A percentile compares a stretch with the other conserved stretches of the same genome.
These are phyloP conservation scores for Chalcis sispes DNA, from an alignment of 2,888 invertebrate species.

Conservation along the genomic window DNA sequence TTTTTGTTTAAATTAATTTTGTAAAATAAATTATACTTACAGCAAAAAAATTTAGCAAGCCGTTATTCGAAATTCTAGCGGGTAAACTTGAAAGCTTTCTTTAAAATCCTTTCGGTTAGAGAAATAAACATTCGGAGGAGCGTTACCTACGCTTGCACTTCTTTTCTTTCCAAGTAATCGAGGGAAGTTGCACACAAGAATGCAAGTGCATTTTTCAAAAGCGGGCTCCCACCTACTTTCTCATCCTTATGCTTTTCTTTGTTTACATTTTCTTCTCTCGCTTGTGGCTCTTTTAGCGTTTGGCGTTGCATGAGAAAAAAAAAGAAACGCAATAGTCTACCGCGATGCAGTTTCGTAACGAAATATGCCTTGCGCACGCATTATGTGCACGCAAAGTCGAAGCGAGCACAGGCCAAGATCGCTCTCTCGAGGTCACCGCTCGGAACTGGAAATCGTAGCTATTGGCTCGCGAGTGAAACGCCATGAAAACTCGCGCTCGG, in stretches of 20 bases:
- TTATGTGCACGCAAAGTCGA: neutral
- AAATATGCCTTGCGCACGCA: neutral
- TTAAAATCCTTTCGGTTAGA: no score
- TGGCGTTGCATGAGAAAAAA: neutral
- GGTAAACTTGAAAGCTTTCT: no score
- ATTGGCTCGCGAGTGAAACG: slow-evolving; percentile 15
- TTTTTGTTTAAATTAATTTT: no score
- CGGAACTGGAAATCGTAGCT: slow-evolving; percentile 52
- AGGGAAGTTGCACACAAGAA: no score
- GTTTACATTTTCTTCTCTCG: neutral
- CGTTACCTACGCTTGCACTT: no score
- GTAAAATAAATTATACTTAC: no score
- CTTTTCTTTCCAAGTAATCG: no score
- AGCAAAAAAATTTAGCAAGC: no score
- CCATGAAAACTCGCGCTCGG: neutral
- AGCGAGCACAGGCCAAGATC: slow-evolving; percentile 36
- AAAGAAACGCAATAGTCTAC: neutral
- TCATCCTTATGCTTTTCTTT: neutral
- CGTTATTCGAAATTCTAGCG: no score
- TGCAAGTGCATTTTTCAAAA: no score
- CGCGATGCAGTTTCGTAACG: slow-evolving; percentile 19
- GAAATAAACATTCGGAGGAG: no score
- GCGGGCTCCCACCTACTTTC: no score
- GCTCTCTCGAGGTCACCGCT: slow-evolving; percentile 31
- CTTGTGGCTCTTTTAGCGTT: neutral